Evolutionary conservation across 2,888 invertebrate genomes (phyloP).

Genomic region (Callimorpha dominula): DNA sequence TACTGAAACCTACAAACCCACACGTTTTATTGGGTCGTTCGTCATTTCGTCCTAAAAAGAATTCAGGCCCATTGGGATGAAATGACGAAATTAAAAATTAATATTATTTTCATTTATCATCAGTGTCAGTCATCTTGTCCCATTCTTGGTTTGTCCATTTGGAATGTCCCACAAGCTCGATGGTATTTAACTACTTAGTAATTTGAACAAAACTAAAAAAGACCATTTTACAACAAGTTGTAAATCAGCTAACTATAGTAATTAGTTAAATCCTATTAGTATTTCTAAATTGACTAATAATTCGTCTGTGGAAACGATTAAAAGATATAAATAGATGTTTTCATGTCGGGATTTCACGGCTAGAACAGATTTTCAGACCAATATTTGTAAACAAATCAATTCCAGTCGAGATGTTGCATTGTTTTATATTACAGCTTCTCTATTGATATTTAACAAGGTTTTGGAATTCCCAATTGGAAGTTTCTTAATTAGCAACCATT

Average conservation of each 20-base stretch:
- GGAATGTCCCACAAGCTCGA: neutral
- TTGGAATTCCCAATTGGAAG: neutral
- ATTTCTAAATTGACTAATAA: neutral
- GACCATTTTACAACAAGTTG: neutral
- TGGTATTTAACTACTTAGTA: neutral
- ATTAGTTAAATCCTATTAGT: neutral
- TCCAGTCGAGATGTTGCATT: constrained; percentile 31
- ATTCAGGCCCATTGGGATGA: too few species aligned
- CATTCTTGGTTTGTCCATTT: neutral
- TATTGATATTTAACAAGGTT: neutral
- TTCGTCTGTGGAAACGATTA: neutral
- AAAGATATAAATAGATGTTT: constrained; percentile 14
- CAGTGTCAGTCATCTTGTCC: too few species aligned
- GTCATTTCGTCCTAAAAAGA: too few species aligned
- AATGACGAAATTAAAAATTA: too few species aligned
- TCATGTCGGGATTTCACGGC: constrained; percentile 1
- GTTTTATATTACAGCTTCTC: constrained; percentile 1
- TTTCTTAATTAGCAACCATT: constrained; percentile 2
- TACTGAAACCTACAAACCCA: too few species aligned
- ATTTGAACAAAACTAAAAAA: neutral
- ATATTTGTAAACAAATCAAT: constrained; percentile 44
- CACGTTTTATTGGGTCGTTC: too few species aligned
- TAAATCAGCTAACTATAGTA: neutral
- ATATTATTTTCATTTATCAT: too few species aligned
- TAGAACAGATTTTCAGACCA: constrained; percentile 5